Percentiles rank a stretch among this genome's conserved stretches.
These are phyloP conservation scores for Neofelis nebulosa DNA, from an alignment of 2,113 vertebrate species.

Conservation along the genomic window DNA sequence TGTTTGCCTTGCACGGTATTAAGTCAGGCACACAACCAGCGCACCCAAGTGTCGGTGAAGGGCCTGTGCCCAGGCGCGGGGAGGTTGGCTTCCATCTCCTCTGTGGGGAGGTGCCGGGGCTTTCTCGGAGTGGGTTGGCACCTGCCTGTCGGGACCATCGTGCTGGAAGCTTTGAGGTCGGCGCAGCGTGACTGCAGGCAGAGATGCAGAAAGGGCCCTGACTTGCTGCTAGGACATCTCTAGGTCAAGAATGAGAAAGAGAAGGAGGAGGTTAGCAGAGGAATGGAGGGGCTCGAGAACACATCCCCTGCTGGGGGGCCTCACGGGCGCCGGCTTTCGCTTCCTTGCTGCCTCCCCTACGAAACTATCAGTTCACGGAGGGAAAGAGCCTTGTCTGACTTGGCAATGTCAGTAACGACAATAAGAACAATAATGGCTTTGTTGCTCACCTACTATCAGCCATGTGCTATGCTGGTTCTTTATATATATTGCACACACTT, in stretches of 20 bases:
- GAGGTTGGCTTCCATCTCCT: constrained; percentile 64
- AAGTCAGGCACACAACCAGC: neutral
- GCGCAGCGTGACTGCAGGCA: accelerated
- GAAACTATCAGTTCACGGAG: neutral
- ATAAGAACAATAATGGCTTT: neutral
- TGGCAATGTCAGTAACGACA: neutral
- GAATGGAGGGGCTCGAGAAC: no score
- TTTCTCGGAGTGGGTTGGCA: neutral
- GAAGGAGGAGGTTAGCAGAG: neutral
- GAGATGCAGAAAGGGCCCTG: neutral
- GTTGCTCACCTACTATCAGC: neutral
- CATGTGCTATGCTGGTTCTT: neutral
- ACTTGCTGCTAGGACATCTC: neutral
- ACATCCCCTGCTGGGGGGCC: no score
- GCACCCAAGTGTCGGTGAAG: constrained; percentile 12
- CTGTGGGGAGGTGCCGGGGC: neutral
- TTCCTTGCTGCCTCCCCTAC: neutral
- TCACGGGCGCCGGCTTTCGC: accelerated
- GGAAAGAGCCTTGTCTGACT: neutral
- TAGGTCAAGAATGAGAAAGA: neutral
- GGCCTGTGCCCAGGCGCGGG: constrained; percentile 17
- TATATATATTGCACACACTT: neutral
- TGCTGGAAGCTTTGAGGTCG: neutral
- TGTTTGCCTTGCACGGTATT: neutral
- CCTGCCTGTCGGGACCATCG: no score